Percentiles rank a stretch among this genome's conserved stretches.
Evolutionary conservation across 2,888 invertebrate genomes (phyloP).

Genomic region (Cynaeus angustus): DNA sequence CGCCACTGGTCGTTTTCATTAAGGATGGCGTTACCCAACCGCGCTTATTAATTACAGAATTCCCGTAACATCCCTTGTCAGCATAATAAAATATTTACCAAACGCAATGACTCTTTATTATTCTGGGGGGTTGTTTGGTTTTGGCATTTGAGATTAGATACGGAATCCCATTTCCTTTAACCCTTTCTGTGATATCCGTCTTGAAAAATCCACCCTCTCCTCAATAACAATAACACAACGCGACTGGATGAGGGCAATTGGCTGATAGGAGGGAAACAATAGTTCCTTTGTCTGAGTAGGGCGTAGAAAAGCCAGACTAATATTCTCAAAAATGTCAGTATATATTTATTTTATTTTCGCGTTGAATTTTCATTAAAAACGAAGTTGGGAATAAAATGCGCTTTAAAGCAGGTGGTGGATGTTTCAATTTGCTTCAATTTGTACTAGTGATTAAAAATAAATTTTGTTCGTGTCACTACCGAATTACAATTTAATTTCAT

Average conservation of each 20-base stretch:
- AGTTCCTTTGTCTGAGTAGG: constrained; percentile 8
- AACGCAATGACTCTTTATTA: constrained; percentile 14
- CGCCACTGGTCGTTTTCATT: constrained; percentile 7
- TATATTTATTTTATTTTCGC: not conserved
- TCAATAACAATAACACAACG: constrained; percentile 30
- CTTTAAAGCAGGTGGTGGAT: not conserved
- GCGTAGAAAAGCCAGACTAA: constrained; percentile 3
- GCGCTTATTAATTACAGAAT: constrained; percentile 29
- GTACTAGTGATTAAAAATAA: not conserved
- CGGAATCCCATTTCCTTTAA: constrained; percentile 24
- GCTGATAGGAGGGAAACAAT: constrained; percentile 24
- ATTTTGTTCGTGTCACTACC: not conserved
- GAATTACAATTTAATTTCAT: constrained; percentile 3
- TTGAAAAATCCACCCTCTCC: constrained; percentile 33
- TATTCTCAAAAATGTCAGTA: not conserved
- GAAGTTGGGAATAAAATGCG: not conserved
- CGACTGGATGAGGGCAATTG: constrained; percentile 18
- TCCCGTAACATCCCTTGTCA: constrained; percentile 21
- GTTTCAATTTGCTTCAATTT: not conserved
- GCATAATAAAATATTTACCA: constrained; percentile 28
- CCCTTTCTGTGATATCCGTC: constrained; percentile 19
- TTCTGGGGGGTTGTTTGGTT: constrained; percentile 15
- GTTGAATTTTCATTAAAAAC: not conserved
- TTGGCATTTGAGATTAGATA: constrained; percentile 24
- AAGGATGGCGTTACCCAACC: not conserved